Conservation (phyloP, 2,888 invertebrate species). For the Andrena bicolor region DNA sequence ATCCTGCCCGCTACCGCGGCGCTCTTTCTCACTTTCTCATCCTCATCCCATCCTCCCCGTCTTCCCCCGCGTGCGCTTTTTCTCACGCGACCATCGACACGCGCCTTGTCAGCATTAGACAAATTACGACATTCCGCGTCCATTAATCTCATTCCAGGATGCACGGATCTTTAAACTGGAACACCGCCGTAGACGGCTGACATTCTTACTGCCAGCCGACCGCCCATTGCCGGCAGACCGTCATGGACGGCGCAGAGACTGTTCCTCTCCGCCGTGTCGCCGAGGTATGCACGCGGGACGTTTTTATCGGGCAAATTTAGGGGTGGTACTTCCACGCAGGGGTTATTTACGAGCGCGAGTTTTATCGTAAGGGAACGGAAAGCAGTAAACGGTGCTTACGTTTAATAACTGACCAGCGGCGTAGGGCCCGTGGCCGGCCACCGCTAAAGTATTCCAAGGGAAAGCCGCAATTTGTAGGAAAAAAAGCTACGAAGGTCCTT, state of each 20-base stretch:
- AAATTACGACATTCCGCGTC: too few species aligned
- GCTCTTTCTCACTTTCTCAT: constrained; percentile 40
- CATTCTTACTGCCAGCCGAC: too few species aligned
- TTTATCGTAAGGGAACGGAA: constrained; percentile 42
- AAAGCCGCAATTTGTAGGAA: constrained; percentile 48
- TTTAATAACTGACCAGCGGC: constrained; percentile 28
- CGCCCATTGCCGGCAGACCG: too few species aligned
- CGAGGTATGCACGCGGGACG: constrained; percentile 15
- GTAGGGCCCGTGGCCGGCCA: background rate
- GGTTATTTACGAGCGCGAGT: constrained; percentile 43
- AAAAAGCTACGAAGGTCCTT: constrained; percentile 40
- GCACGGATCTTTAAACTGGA: too few species aligned
- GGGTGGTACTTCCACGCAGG: constrained; percentile 12
- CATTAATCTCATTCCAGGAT: too few species aligned
- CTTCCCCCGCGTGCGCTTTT: background rate
- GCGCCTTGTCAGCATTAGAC: too few species aligned
- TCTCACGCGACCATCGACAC: background rate
- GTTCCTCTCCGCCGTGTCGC: constrained; percentile 4
- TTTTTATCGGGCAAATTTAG: constrained; percentile 45
- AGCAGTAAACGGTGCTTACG: constrained; percentile 38
- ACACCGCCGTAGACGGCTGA: too few species aligned
- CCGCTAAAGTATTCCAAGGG: constrained; percentile 34
- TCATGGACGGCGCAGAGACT: too few species aligned
- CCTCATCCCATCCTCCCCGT: background rate
- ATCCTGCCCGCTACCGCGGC: constrained; percentile 70